Conservation (phyloP, 2,888 invertebrate species). For the Maniola hyperantus region DNA sequence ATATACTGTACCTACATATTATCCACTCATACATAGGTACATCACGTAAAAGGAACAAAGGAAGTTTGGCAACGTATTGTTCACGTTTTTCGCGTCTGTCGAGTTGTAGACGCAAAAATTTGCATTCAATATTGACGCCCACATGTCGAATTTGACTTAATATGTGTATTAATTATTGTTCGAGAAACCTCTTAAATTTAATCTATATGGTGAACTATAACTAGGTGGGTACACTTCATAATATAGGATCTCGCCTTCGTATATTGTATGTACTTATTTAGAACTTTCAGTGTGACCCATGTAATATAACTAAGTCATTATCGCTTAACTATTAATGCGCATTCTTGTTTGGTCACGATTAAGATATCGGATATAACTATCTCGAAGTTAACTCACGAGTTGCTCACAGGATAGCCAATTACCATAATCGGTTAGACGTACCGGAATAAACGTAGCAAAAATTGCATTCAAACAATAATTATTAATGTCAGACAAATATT, state of each 20-base stretch:
- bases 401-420: conserved; percentile 25
- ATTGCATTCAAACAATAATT: conserved; percentile 12
- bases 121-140: conserved; percentile 61
- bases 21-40: conserved; percentile 41
- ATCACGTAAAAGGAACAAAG: conserved; percentile 72
- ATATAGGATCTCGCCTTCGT: too few relatives aligned
- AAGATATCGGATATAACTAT: conserved; percentile 48
- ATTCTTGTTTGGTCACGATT: conserved; percentile 51
- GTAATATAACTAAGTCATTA: conserved; percentile 8
- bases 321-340: conserved; percentile 48
- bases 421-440: conserved; percentile 24
- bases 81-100: conserved; percentile 59
- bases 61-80: conserved; percentile 76
- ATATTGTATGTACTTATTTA: too few relatives aligned
- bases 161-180: conserved; percentile 11
- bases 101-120: conserved; percentile 64
- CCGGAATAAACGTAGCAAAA: conserved; percentile 19
- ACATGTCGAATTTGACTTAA: conserved; percentile 43
- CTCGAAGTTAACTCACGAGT: conserved; percentile 40
- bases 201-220: too few relatives aligned
- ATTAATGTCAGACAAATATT: conserved; percentile 9
- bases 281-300: too few relatives aligned
- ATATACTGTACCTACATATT: conserved; percentile 37
- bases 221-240: too few relatives aligned
- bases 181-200: too few relatives aligned